These are phyloP conservation scores for Nowickia ferox DNA, from an alignment of 2,888 invertebrate genomes.

Conservation along the genomic window DNA sequence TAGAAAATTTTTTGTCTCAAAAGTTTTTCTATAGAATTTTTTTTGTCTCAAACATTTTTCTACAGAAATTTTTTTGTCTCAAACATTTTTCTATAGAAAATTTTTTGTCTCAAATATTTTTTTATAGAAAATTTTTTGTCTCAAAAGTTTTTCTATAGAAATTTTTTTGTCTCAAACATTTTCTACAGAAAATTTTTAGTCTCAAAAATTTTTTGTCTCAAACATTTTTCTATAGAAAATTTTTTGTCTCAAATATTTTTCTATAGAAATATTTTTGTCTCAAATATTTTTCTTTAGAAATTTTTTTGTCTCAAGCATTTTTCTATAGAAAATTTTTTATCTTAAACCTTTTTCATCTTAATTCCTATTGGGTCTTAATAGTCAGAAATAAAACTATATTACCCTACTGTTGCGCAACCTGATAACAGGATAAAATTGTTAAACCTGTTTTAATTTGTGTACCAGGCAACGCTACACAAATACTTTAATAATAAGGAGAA, in stretches of 20 bases:
- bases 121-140: too few relatives aligned
- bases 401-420: conserved; percentile 49
- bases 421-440: conserved; percentile 22
- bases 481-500: conserved; percentile 9
- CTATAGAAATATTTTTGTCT: not conserved
- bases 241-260: not conserved
- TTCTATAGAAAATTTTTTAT: not conserved
- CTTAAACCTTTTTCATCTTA: not conserved
- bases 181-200: not conserved
- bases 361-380: not conserved
- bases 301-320: not conserved
- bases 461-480: conserved; percentile 2
- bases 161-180: not conserved
- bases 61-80: too few relatives aligned
- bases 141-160: too few relatives aligned
- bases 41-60: too few relatives aligned
- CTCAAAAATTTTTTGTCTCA: not conserved
- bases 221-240: not conserved
- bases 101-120: too few relatives aligned
- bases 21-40: too few relatives aligned
- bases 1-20: too few relatives aligned
- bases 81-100: too few relatives aligned
- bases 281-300: not conserved
- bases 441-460: conserved; percentile 51
- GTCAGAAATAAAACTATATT: not conserved